Base-by-base conservation (phyloP, 2,888 invertebrate species). In the Brachynemurus nebulosus region DNA sequence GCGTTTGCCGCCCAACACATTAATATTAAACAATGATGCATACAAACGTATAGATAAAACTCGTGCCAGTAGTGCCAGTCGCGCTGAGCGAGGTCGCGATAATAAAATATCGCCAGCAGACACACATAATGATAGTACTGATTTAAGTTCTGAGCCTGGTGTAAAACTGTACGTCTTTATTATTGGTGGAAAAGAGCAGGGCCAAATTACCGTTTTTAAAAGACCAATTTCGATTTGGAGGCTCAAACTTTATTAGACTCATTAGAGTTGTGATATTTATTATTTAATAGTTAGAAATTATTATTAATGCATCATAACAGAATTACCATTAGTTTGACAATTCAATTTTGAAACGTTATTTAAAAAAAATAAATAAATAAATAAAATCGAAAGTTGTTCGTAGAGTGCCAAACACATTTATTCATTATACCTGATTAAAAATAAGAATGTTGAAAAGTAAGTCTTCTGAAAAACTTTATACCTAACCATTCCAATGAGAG, bases 171-270 rank as follows among this genome's bases (percentile, higher is more conserved):
- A 74, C 54, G 70, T 82, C 48, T 82, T 78, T 55, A 59, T 89
- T 45, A 72, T 85, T 47, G 88, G 88, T 1, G 89, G 89, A 0
- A 78, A 79, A 54, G 86, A 88, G 60, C 78, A 80, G 40, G 80
- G 82, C 11, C 82, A 84, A 53, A 76, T 80, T 3, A 83, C 84
- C 12, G 73, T 80, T 45, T 79, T 85, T 54, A 78, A 80, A 56
- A 69, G 80, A 54, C 86, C 86, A 8, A 72, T 86, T 27, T 81
- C 85, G 9, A 71, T 86, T 57, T 86, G 86, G 86, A 79, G 79
- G 53, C 70, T 84, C 50, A 74, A 81, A 53, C 61, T 84, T 45
- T 66, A 44, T 20, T 44, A 38, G 16, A 30, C 2, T 5, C 14
- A 30, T 30, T 2, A 11, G n/a, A n/a, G n/a, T n/a, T n/a, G n/a